A percentile compares a stretch with the other conserved stretches of the same genome.
phyloP scores from a whole-genome alignment of 2,113 vertebrate species.

The Percina caprodes region DNA sequence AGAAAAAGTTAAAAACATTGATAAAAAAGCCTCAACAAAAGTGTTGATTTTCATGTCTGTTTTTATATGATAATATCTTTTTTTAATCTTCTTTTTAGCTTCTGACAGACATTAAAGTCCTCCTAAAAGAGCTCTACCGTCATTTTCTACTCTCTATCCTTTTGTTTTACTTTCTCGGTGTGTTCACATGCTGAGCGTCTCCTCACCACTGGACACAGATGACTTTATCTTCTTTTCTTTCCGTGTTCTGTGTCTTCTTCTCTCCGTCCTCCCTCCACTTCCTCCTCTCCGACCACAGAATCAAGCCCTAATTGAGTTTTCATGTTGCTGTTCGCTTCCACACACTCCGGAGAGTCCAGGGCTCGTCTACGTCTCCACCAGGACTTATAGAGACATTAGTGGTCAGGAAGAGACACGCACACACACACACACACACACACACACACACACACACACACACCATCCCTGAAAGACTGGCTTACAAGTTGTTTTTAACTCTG shows the following conservation, averaged over 20 bases:
- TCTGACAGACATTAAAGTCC: no score
- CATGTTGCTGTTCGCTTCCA: constrained; percentile 58
- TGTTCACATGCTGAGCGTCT: not conserved
- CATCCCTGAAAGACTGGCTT: not conserved
- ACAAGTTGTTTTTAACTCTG: not conserved
- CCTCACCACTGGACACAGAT: not conserved
- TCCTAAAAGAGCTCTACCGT: no score
- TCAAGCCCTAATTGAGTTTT: constrained; percentile 74
- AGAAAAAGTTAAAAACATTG: no score
- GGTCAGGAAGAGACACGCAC: constrained; percentile 31
- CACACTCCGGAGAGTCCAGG: constrained; percentile 46
- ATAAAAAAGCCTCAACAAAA: no score
- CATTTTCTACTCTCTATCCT: no score
- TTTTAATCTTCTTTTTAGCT: no score
- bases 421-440: not conserved
- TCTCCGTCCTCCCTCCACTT: constrained; percentile 10
- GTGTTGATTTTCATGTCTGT: no score
- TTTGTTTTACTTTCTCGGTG: no score
- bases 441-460: not conserved
- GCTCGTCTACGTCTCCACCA: constrained; percentile 16
- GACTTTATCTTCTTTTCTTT: not conserved
- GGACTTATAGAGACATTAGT: constrained; percentile 21
- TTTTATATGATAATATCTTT: no score
- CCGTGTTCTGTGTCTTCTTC: not conserved
- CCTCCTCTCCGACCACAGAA: constrained; percentile 42